These are phyloP conservation scores for Tenualosa thibaudeaui DNA, from an alignment of 2,797 vertebrate species.

Conservation along the genomic window DNA sequence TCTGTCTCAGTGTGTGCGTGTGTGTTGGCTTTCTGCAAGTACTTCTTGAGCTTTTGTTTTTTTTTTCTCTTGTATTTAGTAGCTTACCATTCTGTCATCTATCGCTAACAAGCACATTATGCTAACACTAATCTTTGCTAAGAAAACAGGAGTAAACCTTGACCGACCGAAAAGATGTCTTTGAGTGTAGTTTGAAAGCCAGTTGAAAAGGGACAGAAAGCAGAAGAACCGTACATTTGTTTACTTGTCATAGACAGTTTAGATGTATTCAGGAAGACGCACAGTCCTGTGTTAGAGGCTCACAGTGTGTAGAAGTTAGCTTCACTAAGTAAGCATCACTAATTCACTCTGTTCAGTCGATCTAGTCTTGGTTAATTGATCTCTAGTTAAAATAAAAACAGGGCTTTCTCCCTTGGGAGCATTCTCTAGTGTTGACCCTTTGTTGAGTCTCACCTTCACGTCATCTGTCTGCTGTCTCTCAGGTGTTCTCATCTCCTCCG, in stretches of 20 bases:
- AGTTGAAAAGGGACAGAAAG: background rate
- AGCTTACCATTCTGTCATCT: background rate
- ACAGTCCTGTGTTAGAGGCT: background rate
- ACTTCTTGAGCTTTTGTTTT: slow-evolving; percentile 25
- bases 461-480: background rate
- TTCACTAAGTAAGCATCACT: background rate
- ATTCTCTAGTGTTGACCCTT: background rate
- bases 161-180: background rate
- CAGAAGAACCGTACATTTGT: background rate
- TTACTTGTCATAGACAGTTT: background rate
- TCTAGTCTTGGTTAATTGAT: background rate
- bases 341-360: background rate
- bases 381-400: background rate
- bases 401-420: background rate
- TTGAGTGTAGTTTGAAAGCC: background rate
- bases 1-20: background rate
- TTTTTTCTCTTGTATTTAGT: background rate
- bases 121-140: background rate
- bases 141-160: background rate
- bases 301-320: background rate
- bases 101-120: slow-evolving; percentile 10
- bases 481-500: background rate
- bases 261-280: background rate
- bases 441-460: slow-evolving; percentile 9
- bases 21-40: background rate